A percentile compares a stretch with the other conserved stretches of the same genome.
These are phyloP conservation scores for Nasonia vitripennis DNA, from an alignment of 1,140 invertebrate species.

Conservation along the genomic window DNA sequence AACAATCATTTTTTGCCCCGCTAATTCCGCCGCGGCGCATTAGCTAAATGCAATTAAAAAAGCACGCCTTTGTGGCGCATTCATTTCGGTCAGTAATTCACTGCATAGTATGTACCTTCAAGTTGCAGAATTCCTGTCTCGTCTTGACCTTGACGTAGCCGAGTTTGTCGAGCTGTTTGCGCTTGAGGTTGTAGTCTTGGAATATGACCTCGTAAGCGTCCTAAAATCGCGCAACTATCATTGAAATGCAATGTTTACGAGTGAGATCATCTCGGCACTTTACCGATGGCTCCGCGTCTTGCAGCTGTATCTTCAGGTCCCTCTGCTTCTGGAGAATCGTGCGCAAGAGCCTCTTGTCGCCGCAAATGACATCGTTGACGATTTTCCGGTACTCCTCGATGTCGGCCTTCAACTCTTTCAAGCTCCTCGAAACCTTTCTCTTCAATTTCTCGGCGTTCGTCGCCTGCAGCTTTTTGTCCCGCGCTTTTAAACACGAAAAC, in stretches of 20 bases:
- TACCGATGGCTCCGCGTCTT: constrained; percentile 76
- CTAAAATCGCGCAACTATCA: constrained; percentile 62
- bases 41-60: no score
- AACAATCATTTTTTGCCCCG: no score
- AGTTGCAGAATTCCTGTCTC: constrained; percentile 75
- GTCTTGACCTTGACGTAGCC: constrained; percentile 77
- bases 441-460: constrained; percentile 75
- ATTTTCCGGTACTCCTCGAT: constrained; percentile 76
- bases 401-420: constrained; percentile 75
- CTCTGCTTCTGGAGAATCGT: constrained; percentile 75
- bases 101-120: constrained; percentile 71
- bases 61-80: no score
- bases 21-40: no score
- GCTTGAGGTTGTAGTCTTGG: constrained; percentile 77
- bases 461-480: constrained; percentile 77
- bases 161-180: constrained; percentile 77
- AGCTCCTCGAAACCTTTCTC: constrained; percentile 75
- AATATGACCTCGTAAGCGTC: constrained; percentile 76
- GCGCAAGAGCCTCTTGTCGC: constrained; percentile 76
- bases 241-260: constrained; percentile 35
- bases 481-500: constrained; percentile 65
- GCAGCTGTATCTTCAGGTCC: constrained; percentile 76
- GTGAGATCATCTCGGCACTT: constrained; percentile 49
- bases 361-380: constrained; percentile 75
- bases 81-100: no score